Percentiles rank a stretch among this genome's conserved stretches.
These are phyloP conservation scores for Tinamus major DNA, from an alignment of 2,797 vertebrate species.

Conservation along the genomic window DNA sequence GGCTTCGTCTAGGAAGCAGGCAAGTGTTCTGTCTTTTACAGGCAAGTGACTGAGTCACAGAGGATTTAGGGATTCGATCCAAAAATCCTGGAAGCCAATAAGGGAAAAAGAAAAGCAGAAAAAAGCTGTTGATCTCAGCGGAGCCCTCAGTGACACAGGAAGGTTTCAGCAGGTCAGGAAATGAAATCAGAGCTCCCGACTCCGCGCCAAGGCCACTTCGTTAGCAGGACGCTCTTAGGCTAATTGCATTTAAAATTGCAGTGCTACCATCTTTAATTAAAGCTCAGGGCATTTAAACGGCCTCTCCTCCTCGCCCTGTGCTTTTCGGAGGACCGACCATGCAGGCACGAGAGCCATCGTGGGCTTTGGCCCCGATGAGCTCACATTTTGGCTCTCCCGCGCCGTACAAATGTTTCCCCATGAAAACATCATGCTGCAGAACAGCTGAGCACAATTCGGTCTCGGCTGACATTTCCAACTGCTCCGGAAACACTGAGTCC, in stretches of 20 bases:
- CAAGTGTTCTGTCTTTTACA: neutral
- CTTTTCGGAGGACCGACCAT: neutral
- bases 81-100: neutral
- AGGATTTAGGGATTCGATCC: neutral
- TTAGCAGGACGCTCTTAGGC: neutral
- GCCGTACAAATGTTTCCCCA: neutral
- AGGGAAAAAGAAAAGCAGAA: too few species aligned
- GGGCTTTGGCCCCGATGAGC: neutral
- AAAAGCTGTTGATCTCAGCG: neutral
- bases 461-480: constrained; percentile 26
- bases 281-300: neutral
- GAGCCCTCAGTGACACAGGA: neutral
- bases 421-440: constrained; percentile 18
- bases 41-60: neutral
- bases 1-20: neutral
- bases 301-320: neutral
- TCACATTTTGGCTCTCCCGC: constrained; percentile 32
- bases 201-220: neutral
- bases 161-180: neutral
- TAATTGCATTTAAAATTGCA: neutral
- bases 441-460: constrained; percentile 9
- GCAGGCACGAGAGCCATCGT: neutral
- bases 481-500: neutral
- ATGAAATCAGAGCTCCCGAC: neutral
- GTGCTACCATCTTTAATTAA: constrained; percentile 5